Evolutionary conservation across 2,797 vertebrate species (phyloP).

Genomic region (Spondyliosoma cantharus): DNA sequence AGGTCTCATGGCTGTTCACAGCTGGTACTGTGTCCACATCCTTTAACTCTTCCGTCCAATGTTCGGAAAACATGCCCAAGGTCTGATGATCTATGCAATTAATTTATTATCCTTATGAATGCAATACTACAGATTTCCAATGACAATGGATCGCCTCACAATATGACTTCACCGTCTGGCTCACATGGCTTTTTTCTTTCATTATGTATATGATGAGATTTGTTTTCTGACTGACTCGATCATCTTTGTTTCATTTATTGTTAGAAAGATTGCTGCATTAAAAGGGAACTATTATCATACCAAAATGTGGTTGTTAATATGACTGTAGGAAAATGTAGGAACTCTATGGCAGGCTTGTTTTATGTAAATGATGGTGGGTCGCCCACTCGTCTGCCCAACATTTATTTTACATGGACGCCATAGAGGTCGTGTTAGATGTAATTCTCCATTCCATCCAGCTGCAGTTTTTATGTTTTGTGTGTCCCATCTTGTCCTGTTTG

Average conservation of each 20-base stretch:
- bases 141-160: conserved; percentile 53
- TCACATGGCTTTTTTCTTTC: conserved; percentile 37
- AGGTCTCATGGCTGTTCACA: conserved; percentile 75
- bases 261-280: conserved; percentile 49
- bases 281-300: conserved; percentile 74
- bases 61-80: conserved; percentile 65
- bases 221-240: conserved; percentile 28
- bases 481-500: conserved; percentile 15
- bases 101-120: conserved; percentile 76
- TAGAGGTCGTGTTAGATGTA: conserved; percentile 11
- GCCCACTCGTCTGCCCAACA: conserved; percentile 8
- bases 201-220: background rate
- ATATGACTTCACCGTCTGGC: conserved; percentile 37
- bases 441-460: conserved; percentile 42
- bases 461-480: background rate
- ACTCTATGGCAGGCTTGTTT: conserved; percentile 27
- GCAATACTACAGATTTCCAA: conserved; percentile 71
- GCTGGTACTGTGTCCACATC: conserved; percentile 81
- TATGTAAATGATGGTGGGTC: conserved; percentile 18
- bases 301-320: conserved; percentile 50
- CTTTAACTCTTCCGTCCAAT: conserved; percentile 72
- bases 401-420: background rate
- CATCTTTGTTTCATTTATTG: conserved; percentile 28
- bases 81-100: conserved; percentile 81
- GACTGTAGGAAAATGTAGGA: conserved; percentile 38